Evolutionary conservation across 2,113 vertebrate genomes (phyloP).

Genomic region (Lasiurus borealis): DNA sequence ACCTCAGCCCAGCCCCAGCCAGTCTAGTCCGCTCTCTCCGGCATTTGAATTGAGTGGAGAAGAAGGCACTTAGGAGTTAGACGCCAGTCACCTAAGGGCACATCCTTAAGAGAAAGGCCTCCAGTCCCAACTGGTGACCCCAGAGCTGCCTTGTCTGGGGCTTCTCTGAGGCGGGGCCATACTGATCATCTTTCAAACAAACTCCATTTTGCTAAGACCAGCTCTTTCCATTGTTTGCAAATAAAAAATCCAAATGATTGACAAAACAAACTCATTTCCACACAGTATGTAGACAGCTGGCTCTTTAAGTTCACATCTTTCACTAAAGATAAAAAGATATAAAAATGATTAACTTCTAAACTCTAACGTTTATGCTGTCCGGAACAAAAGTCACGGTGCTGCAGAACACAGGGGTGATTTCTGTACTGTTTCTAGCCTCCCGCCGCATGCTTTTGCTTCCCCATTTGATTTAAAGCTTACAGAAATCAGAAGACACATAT

Average conservation of each 20-base stretch:
- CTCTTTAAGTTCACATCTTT: neutral
- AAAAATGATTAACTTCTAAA: conserved; percentile 30
- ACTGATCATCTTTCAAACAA: neutral
- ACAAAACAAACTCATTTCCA: neutral
- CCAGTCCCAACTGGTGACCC: neutral
- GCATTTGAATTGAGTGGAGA: neutral
- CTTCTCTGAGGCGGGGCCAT: neutral
- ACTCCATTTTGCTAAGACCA: neutral
- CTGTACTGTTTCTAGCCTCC: neutral
- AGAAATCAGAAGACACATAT: conserved; percentile 1
- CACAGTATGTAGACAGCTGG: neutral
- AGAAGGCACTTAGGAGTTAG: neutral
- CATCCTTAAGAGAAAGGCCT: neutral
- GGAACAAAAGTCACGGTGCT: neutral
- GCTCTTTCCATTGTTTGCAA: neutral
- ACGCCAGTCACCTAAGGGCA: neutral
- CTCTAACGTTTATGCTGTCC: neutral
- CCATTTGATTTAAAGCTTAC: conserved; percentile 1
- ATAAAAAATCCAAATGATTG: conserved; percentile 26
- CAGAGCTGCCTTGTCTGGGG: neutral
- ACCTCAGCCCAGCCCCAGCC: neutral
- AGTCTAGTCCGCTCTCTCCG: neutral
- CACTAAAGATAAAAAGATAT: neutral
- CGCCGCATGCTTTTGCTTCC: neutral
- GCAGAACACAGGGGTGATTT: neutral